These are phyloP conservation scores for Cyprinodon brontotheroides DNA, from an alignment of 2,113 vertebrate species.

Conservation along the genomic window DNA sequence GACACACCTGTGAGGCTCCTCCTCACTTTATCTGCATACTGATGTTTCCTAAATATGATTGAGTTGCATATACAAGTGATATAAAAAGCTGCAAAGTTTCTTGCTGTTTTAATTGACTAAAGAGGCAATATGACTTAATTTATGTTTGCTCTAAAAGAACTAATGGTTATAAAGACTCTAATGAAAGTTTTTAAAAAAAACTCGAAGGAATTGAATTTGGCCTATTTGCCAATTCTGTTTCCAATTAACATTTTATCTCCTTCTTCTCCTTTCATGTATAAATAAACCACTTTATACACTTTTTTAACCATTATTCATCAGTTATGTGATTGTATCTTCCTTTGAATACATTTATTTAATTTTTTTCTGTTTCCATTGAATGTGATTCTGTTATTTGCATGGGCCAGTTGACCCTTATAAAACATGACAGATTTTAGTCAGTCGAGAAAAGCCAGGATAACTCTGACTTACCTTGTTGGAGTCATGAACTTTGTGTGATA, in stretches of 20 bases:
- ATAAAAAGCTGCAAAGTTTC: background rate
- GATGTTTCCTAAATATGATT: constrained; percentile 17
- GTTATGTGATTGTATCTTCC: too few relatives aligned
- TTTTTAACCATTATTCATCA: background rate
- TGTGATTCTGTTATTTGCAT: background rate
- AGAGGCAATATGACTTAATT: background rate
- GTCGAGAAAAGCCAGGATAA: background rate
- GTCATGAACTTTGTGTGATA: background rate
- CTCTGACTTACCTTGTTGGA: background rate
- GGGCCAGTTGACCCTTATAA: background rate
- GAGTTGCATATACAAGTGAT: background rate
- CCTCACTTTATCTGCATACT: background rate
- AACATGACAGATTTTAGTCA: background rate
- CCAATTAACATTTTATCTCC: background rate
- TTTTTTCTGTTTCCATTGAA: background rate
- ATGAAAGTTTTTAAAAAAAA: background rate
- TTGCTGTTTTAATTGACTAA: background rate
- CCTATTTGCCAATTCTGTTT: background rate
- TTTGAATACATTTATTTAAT: too few relatives aligned
- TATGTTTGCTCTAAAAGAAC: too few relatives aligned
- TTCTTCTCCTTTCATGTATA: background rate
- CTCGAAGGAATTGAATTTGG: background rate
- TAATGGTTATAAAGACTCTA: background rate
- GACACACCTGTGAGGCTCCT: constrained; percentile 8
- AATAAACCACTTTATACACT: too few relatives aligned